Conservation (phyloP, 2,888 invertebrate genomes). For the Gandaritis pyraliata region DNA sequence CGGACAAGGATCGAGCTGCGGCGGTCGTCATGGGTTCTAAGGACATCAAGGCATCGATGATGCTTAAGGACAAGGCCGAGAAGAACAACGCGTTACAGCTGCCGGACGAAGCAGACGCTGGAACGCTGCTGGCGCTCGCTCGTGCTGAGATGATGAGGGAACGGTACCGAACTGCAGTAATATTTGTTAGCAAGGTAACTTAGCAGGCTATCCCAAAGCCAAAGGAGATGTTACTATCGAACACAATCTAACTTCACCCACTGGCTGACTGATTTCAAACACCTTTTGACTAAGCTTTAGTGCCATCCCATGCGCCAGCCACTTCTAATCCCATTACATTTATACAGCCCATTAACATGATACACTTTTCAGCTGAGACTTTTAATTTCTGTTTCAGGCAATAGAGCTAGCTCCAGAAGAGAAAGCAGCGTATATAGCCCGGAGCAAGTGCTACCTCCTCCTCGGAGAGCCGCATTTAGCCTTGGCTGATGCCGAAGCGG, state of each 20-base stretch:
- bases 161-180: constrained; percentile 88
- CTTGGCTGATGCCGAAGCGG: constrained; percentile 92
- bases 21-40: constrained; percentile 94
- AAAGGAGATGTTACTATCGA: neutral
- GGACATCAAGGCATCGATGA: constrained; percentile 94
- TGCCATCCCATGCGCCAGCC: no score
- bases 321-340: no score
- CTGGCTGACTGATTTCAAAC: no score
- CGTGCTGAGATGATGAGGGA: constrained; percentile 90
- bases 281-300: no score
- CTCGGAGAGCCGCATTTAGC: constrained; percentile 94
- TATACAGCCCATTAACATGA: no score
- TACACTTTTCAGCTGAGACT: no score
- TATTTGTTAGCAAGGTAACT: constrained; percentile 91
- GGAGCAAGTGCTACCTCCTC: constrained; percentile 94
- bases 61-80: constrained; percentile 91
- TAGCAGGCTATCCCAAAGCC: neutral
- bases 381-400: constrained; percentile 85
- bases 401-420: constrained; percentile 93
- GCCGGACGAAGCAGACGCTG: constrained; percentile 91
- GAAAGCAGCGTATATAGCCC: constrained; percentile 93
- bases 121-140: constrained; percentile 90
- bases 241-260: neutral
- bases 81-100: constrained; percentile 88
- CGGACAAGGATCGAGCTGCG: constrained; percentile 95